phyloP scores from a whole-genome alignment of 2,888 invertebrate species.

The Leptinotarsa haldemani region DNA sequence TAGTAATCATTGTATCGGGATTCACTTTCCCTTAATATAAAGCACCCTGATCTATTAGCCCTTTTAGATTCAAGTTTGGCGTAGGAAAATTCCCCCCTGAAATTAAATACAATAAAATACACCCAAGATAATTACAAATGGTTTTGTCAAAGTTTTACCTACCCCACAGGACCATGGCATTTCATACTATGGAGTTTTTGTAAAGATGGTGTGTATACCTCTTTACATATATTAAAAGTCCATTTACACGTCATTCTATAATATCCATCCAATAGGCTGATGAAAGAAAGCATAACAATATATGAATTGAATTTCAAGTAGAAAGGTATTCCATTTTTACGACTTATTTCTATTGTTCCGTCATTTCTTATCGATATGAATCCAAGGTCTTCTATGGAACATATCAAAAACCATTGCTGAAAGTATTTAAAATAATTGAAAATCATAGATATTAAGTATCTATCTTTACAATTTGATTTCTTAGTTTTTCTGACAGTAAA shows the following conservation, averaged over 20 bases:
- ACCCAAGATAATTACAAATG: too few relatives aligned
- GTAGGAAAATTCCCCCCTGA: slow-evolving; percentile 85
- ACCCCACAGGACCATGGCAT: slow-evolving; percentile 94
- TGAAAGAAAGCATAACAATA: slow-evolving; percentile 79
- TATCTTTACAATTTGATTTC: too few relatives aligned
- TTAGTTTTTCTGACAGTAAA: too few relatives aligned
- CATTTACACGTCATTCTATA: slow-evolving; percentile 88
- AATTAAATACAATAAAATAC: slow-evolving; percentile 44
- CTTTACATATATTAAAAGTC: slow-evolving; percentile 90
- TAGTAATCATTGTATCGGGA: slow-evolving; percentile 82
- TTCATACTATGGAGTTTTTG: slow-evolving; percentile 77
- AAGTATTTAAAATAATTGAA: slow-evolving; percentile 42
- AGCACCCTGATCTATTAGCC: slow-evolving; percentile 80
- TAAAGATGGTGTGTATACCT: slow-evolving; percentile 83
- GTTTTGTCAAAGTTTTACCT: slow-evolving; percentile 58
- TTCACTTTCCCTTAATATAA: slow-evolving; percentile 85
- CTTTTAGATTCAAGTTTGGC: slow-evolving; percentile 85
- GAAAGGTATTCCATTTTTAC: slow-evolving; percentile 81
- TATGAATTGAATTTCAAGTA: slow-evolving; percentile 78
- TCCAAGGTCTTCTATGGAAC: slow-evolving; percentile 86
- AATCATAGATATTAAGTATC: neutral
- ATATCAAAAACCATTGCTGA: slow-evolving; percentile 77
- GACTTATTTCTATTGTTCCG: slow-evolving; percentile 79
- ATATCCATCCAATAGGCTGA: slow-evolving; percentile 87
- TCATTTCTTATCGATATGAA: slow-evolving; percentile 82